Percentiles rank a stretch among this genome's conserved stretches.
Conservation (phyloP, 2,113 vertebrate genomes). For the Epinephelus moara region DNA sequence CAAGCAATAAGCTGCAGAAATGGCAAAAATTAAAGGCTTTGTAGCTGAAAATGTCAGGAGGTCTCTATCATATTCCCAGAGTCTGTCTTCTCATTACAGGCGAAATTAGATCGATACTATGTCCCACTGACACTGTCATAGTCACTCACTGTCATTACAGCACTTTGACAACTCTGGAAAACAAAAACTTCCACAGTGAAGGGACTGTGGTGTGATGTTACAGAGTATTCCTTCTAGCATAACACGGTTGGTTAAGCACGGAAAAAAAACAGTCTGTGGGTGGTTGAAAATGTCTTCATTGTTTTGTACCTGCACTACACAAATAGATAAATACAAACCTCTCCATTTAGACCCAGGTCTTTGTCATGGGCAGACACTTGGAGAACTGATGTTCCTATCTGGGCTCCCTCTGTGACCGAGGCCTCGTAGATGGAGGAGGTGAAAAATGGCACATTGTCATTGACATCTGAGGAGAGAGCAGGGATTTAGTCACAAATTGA, state of each 20-base stretch:
- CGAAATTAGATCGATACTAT: slow-evolving; percentile 44
- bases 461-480: slow-evolving; percentile 86
- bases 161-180: slow-evolving; percentile 14
- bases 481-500: slow-evolving; percentile 20
- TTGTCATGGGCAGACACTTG: slow-evolving; percentile 91
- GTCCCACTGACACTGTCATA: slow-evolving; percentile 23
- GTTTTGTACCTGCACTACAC: not conserved
- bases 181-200: slow-evolving; percentile 17
- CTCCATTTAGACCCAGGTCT: slow-evolving; percentile 90
- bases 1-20: slow-evolving; percentile 25
- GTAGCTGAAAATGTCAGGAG: slow-evolving; percentile 47
- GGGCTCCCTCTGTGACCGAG: slow-evolving; percentile 88
- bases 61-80: slow-evolving; percentile 9
- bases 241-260: slow-evolving; percentile 14
- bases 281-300: slow-evolving; percentile 2
- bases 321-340: slow-evolving; percentile 79
- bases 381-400: slow-evolving; percentile 85
- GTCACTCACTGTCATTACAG: slow-evolving; percentile 31
- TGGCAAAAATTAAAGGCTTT: slow-evolving; percentile 19
- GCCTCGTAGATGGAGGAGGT: slow-evolving; percentile 93
- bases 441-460: slow-evolving; percentile 95
- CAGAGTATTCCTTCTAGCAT: slow-evolving; percentile 13
- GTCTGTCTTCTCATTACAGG: slow-evolving; percentile 23
- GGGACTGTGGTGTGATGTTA: slow-evolving; percentile 23
- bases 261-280: slow-evolving; percentile 13